Evolutionary conservation across 2,797 vertebrate genomes (phyloP), one percentile per base, ranked within the genome.

Genomic region (Anguilla obscura): DNA sequence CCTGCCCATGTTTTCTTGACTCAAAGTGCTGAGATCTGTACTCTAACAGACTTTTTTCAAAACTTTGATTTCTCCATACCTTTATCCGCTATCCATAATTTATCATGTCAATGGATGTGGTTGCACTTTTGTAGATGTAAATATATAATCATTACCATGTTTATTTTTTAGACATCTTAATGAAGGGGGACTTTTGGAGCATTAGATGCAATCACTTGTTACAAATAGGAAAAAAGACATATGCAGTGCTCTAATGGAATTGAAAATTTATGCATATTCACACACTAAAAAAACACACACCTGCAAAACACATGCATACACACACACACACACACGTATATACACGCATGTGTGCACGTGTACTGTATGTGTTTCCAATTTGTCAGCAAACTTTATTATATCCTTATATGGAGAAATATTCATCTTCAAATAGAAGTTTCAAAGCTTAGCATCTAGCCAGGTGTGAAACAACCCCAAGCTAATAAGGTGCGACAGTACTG

Each of bases 41-140:
- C 30, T 45, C 8, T 69, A 79, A 86, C 63, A 84, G n/a, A 84
- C 9, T 48, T 86, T 84, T 58, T 50, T 48, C 83, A 82, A 82
- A 82, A 82, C 79, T 82, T 82, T 50, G 45, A 82, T 82, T 82
- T 82, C 79, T 48, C 40, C 79, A 48, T 84, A 84, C 83, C 50
- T 84, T 84, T 58, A 84, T 33, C 24, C 33, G n/a, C 30, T 27
- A 54, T 84, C 27, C 24, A 84, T 84, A 56, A 84, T 84, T 84
- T 56, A 84, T 84, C 52, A 58, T 84, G 83, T 58, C 83, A 56
- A 58, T 54, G 52, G 52, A 84, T 84, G 50, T 14, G 79, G 79
- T 82, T 82, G 79, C 79, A 82, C 79, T 82, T 45, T 45, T 45
- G 40, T 45, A 45, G 40, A 45, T 50, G 79, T 48, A 82, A 82